A percentile compares a stretch with the other conserved stretches of the same genome.
phyloP scores from a whole-genome alignment of 1,140 invertebrate species.

The Drosophila ercepeae region DNA sequence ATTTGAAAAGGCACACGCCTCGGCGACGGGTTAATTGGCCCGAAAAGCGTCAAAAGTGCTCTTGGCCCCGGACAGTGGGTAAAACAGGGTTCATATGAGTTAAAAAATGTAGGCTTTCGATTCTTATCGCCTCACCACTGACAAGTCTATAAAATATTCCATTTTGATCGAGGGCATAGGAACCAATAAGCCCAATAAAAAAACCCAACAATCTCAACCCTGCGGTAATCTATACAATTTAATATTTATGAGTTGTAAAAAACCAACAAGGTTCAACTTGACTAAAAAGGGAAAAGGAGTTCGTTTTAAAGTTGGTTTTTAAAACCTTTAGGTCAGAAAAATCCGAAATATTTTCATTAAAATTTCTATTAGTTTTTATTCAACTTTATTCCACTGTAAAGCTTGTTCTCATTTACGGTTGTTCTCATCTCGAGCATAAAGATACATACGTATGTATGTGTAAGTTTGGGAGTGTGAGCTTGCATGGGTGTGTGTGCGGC shows the following conservation, averaged over 20 bases:
- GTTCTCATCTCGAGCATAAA: constrained; percentile 13
- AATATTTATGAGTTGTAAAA: not conserved
- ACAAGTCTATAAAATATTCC: constrained; percentile 5
- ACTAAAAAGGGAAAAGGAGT: no score
- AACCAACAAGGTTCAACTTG: not conserved
- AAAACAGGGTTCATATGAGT: no score
- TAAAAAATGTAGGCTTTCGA: no score
- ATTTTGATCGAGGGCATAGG: not conserved
- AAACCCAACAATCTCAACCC: not conserved
- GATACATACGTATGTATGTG: not conserved
- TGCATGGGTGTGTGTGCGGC: not conserved
- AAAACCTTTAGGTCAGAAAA: no score
- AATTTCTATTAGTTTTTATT: not conserved
- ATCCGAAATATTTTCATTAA: no score
- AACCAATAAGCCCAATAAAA: not conserved
- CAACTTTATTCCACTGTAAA: constrained; percentile 15
- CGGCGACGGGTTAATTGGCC: constrained; percentile 45
- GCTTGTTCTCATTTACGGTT: constrained; percentile 27
- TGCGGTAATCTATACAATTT: not conserved
- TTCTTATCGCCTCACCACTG: no score
- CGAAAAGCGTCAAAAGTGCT: constrained; percentile 37
- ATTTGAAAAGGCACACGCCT: not conserved
- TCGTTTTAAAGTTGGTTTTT: no score
- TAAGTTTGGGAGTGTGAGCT: not conserved
- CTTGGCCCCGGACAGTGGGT: constrained; percentile 15